These are phyloP conservation scores for Amblyjoppa proteus DNA, from an alignment of 2,888 invertebrate genomes.

Conservation along the genomic window DNA sequence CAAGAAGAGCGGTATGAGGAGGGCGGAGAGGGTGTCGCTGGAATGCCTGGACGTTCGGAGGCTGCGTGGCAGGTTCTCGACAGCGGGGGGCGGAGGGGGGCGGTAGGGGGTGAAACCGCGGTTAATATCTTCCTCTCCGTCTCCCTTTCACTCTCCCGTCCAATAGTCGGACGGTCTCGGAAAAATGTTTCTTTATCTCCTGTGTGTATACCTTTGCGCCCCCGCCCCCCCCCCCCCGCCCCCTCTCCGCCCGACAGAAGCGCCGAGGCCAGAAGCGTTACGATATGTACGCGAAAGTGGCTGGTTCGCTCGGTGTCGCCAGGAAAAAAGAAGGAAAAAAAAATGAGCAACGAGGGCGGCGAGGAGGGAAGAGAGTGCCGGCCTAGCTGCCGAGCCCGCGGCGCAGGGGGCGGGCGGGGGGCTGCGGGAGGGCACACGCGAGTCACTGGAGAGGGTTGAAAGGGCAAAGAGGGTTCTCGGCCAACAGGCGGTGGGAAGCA, in stretches of 20 bases:
- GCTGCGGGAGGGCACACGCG: not conserved
- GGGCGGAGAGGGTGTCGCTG: slow-evolving; percentile 7
- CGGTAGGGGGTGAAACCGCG: slow-evolving; percentile 12
- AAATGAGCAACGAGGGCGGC: slow-evolving; percentile 5
- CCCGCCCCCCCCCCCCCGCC: not conserved
- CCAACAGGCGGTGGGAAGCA: not conserved
- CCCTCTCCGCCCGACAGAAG: not conserved
- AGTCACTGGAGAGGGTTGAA: slow-evolving; percentile 17
- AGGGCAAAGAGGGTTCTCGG: slow-evolving; percentile 12
- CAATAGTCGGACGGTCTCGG: not conserved
- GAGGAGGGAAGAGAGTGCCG: slow-evolving; percentile 48
- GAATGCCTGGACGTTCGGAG: slow-evolving; percentile 13
- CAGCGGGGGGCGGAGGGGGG: not conserved
- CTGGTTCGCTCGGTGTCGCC: slow-evolving; percentile 26
- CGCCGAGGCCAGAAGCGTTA: slow-evolving; percentile 16
- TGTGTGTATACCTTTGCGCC: not conserved
- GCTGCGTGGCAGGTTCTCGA: slow-evolving; percentile 9
- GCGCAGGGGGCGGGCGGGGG: not conserved
- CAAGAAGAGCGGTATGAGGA: slow-evolving; percentile 28
- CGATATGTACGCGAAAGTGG: slow-evolving; percentile 52
- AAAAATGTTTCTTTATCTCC: slow-evolving; percentile 10
- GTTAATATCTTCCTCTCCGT: slow-evolving; percentile 18
- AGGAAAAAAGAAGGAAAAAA: slow-evolving; percentile 26
- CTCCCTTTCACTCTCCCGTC: slow-evolving; percentile 23
- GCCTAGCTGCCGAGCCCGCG: slow-evolving; percentile 17